Percentiles rank a stretch among this genome's conserved stretches.
Evolutionary conservation across 2,113 vertebrate genomes (phyloP).

Genomic region (Podilymbus podiceps): DNA sequence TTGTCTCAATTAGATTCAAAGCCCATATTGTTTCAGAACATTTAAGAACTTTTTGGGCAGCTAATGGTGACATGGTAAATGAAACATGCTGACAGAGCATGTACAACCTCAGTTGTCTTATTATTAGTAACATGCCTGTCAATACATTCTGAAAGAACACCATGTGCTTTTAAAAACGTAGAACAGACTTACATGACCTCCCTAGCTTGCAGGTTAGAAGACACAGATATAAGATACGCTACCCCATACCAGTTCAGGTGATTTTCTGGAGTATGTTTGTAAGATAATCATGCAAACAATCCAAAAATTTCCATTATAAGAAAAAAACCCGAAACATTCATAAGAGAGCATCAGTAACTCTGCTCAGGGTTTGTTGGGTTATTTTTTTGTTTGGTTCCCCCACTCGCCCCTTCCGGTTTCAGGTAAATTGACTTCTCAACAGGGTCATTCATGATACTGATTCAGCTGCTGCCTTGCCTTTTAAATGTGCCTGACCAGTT

Average conservation of each 20-base stretch:
- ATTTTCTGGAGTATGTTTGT: not conserved
- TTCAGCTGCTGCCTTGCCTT: conserved; percentile 5
- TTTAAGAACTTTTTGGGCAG: not conserved
- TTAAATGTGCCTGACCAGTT: conserved; percentile 46
- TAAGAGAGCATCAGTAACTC: conserved; percentile 15
- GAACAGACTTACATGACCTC: not conserved
- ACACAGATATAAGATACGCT: not conserved
- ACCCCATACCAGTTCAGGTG: not conserved
- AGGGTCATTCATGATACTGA: not conserved
- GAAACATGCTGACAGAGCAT: not conserved
- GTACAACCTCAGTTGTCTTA: not conserved
- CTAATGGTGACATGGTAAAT: not conserved
- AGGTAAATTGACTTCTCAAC: not conserved
- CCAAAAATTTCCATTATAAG: not conserved
- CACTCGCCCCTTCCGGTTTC: not conserved
- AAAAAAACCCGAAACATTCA: conserved; percentile 13
- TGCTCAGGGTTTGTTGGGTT: not conserved
- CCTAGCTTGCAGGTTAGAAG: not conserved
- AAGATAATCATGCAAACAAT: conserved; percentile 13
- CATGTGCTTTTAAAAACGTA: not conserved
- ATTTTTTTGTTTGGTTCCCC: not conserved
- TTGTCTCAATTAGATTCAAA: not conserved
- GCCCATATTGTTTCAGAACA: not conserved
- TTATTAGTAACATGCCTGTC: not conserved
- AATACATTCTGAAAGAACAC: not conserved